phyloP scores from a whole-genome alignment of 2,113 vertebrate species.

The Sula dactylatra region DNA sequence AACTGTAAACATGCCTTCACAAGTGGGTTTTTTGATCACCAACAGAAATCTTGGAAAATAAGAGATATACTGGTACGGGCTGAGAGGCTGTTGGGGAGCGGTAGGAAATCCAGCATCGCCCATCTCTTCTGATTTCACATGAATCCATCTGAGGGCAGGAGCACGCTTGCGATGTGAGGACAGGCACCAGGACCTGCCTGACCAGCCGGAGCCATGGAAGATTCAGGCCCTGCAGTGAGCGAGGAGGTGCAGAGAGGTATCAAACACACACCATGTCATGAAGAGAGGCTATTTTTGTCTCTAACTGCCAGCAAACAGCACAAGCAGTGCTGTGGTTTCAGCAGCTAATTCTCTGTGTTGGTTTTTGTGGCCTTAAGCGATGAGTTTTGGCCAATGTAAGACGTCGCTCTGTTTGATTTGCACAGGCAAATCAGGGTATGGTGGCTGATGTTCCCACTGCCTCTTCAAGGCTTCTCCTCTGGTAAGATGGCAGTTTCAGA shows the following conservation, averaged over 20 bases:
- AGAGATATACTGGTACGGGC: neutral
- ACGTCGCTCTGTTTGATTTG: neutral
- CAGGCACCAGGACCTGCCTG: neutral
- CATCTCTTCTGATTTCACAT: neutral
- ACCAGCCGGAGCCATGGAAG: neutral
- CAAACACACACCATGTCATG: neutral
- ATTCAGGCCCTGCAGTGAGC: neutral
- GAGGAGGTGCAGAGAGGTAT: neutral
- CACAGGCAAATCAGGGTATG: neutral
- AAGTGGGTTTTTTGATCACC: neutral
- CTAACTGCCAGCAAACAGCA: neutral
- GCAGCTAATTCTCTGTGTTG: neutral
- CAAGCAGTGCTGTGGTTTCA: neutral
- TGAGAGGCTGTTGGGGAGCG: neutral
- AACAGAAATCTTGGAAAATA: neutral
- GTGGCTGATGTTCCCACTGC: neutral
- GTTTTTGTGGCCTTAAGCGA: neutral
- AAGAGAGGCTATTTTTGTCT: neutral
- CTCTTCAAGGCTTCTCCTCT: neutral
- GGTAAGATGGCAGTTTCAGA: neutral
- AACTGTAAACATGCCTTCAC: neutral
- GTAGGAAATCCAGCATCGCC: neutral
- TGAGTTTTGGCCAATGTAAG: neutral
- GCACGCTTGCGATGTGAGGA: fast-evolving
- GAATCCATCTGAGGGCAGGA: neutral